These are phyloP conservation scores for Coregonus clupeaformis DNA, from an alignment of 2,113 vertebrate species.

Conservation along the genomic window DNA sequence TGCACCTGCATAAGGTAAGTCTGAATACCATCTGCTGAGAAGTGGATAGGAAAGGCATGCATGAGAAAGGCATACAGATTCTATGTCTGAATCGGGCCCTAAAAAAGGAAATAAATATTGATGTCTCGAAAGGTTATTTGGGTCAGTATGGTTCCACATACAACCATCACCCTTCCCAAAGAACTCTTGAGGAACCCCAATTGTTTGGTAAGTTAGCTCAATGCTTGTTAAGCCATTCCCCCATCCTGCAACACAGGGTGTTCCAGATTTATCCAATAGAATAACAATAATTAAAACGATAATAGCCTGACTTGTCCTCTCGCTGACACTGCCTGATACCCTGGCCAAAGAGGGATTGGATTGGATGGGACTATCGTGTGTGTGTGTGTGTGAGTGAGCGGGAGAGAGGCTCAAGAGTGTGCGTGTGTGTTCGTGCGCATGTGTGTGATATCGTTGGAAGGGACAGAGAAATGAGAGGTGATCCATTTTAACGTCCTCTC, in stretches of 20 bases:
- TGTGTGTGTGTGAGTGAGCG: slow-evolving; percentile 11
- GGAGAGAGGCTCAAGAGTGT: neutral
- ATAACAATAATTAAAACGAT: slow-evolving; percentile 49
- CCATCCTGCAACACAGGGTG: slow-evolving; percentile 22
- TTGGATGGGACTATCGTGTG: slow-evolving; percentile 16
- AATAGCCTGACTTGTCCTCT: slow-evolving; percentile 37
- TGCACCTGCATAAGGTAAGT: too few relatives aligned
- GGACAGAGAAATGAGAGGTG: slow-evolving; percentile 33
- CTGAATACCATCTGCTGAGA: too few relatives aligned
- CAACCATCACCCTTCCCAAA: too few relatives aligned
- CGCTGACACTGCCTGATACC: neutral
- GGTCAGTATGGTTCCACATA: too few relatives aligned
- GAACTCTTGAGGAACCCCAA: too few relatives aligned
- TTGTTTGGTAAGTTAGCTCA: slow-evolving; percentile 27
- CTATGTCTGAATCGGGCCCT: too few relatives aligned
- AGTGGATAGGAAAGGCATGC: too few relatives aligned
- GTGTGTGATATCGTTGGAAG: neutral
- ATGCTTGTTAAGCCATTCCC: slow-evolving; percentile 41
- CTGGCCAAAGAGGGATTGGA: slow-evolving; percentile 4
- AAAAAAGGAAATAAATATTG: too few relatives aligned
- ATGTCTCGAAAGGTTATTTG: too few relatives aligned
- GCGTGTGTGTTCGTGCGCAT: neutral
- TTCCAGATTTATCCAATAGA: slow-evolving; percentile 34
- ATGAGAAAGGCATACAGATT: too few relatives aligned
- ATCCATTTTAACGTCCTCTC: slow-evolving; percentile 53